Base-by-base conservation (phyloP, 2,113 vertebrate species). In the Macquaria australasica region DNA sequence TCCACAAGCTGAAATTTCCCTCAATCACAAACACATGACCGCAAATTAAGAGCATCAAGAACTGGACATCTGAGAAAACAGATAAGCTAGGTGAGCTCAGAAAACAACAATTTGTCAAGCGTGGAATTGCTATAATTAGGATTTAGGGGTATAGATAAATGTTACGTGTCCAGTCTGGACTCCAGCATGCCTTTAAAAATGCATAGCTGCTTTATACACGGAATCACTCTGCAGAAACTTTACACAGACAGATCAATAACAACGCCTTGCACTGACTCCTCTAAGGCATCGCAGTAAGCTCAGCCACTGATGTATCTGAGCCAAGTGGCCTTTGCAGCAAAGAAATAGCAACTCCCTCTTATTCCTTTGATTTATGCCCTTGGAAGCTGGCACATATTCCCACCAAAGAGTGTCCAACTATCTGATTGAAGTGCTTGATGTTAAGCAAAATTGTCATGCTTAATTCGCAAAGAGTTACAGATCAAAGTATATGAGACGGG, bases 191-290 rank as follows among this genome's bases (percentile, higher is more conserved):
- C 86, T 86, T 92, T 89, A 91, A 91, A 88, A 94, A 94, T 84
- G 88, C 89, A 94, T 87, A 67, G 82, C 81, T 84, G 89, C 89
- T 93, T 93, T 91, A 89, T 73, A 90, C 67, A 78, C 55, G 37
- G 87, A 95, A 94, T 94, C 92, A 91, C 83, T 94, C 89, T 85
- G 82, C 85, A 89, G 89, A 90, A 95, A 94, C 94, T 94, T 94
- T 94, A 88, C 92, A 92, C 93, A 92, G 87, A 94, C 91, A 90
- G 92, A 95, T 96, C 95, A 94, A 95, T 95, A 95, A 86, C 71
- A 82, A 66, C 74, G 85, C 90, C 55, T 23, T 85, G 89, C 88
- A 64, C 69, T 50, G 86, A 88, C 90, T 92, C 88, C 91, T 92
- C 89, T 70, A 59, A 94, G 88, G 90, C 88, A 87, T 86, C 85